phyloP scores from a whole-genome alignment of 2,797 vertebrate genomes.

The Euthynnus affinis region DNA sequence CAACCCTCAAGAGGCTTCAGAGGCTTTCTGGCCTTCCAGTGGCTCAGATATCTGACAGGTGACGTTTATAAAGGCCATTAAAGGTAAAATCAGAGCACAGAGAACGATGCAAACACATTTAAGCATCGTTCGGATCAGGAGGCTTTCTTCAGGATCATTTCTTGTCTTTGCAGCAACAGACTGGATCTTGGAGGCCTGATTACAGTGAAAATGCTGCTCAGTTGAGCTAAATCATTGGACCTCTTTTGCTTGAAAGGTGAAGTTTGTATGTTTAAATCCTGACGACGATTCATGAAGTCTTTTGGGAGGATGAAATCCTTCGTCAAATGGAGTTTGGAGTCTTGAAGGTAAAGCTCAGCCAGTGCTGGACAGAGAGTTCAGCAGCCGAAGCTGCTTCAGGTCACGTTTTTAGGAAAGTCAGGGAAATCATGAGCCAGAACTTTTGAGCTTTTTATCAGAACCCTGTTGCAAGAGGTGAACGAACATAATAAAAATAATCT shows the following conservation, averaged over 20 bases:
- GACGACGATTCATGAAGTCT: neutral
- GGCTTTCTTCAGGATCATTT: neutral
- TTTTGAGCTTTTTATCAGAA: neutral
- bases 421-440: neutral
- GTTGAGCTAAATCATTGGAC: neutral
- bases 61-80: too few relatives aligned
- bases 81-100: neutral
- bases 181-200: neutral
- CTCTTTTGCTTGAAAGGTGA: neutral
- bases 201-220: neutral
- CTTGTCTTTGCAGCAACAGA: neutral
- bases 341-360: too few relatives aligned
- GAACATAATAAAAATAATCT: neutral
- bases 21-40: too few relatives aligned
- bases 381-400: neutral
- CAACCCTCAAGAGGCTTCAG: constrained; percentile 2
- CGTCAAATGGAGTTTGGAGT: neutral
- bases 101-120: neutral
- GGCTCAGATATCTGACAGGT: too few relatives aligned
- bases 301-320: neutral
- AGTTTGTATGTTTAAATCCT: constrained; percentile 8
- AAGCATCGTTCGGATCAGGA: neutral
- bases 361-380: neutral
- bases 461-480: neutral
- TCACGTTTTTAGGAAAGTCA: neutral